Evolutionary conservation across 2,113 vertebrate species (phyloP).

Genomic region (Noturus placidus): DNA sequence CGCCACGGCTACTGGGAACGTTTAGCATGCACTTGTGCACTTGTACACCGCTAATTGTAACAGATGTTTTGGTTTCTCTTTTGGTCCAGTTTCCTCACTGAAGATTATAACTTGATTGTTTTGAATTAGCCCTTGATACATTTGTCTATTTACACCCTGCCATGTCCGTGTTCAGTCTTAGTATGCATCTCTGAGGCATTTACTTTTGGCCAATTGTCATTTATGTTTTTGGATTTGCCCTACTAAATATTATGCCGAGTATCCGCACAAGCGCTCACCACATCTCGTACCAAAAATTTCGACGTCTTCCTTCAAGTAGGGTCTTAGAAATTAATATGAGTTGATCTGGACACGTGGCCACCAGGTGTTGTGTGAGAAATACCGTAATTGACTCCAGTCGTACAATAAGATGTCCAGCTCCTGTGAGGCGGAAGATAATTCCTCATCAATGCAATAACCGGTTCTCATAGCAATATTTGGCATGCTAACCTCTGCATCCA

Average conservation of each 20-base stretch:
- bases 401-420: not conserved
- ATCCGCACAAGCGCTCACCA: too few species aligned
- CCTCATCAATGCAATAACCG: conserved; percentile 31
- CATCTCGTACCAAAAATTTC: not conserved
- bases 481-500: conserved; percentile 33
- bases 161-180: not conserved
- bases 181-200: not conserved
- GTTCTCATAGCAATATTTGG: conserved; percentile 12
- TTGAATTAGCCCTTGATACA: not conserved
- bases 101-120: not conserved
- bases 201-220: not conserved
- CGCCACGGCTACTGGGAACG: too few species aligned
- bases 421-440: conserved; percentile 12
- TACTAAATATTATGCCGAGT: too few species aligned
- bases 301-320: not conserved
- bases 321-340: conserved; percentile 12
- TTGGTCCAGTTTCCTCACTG: not conserved
- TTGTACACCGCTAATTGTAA: too few species aligned
- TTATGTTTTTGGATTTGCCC: not conserved
- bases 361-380: conserved; percentile 14
- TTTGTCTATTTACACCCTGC: not conserved
- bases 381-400: not conserved
- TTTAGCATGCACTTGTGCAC: too few species aligned
- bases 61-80: too few species aligned
- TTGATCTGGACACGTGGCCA: not conserved